Evolutionary conservation across 2,797 vertebrate species (phyloP).

Genomic region (Sciaenops ocellatus): DNA sequence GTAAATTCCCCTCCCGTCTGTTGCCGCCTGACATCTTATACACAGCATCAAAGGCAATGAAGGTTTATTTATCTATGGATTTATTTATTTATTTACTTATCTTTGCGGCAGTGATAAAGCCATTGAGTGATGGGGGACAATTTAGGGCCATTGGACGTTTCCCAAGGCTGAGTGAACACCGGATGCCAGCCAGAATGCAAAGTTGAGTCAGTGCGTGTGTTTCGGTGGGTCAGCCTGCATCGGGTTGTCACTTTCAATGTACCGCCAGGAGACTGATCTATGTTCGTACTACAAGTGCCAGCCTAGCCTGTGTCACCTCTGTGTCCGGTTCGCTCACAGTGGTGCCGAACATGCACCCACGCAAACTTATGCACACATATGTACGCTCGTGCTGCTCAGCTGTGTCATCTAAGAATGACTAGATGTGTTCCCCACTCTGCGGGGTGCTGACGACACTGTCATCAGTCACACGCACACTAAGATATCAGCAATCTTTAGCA

Average conservation of each 20-base stretch:
- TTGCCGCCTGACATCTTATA: constrained; percentile 21
- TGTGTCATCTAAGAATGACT: constrained; percentile 14
- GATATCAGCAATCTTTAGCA: neutral
- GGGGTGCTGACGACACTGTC: constrained; percentile 11
- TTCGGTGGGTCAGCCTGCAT: neutral
- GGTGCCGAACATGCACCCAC: neutral
- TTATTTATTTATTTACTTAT: constrained; percentile 41
- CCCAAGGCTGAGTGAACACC: constrained; percentile 34
- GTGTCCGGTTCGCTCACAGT: constrained; percentile 18
- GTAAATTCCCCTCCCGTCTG: constrained; percentile 39
- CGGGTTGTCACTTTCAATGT: constrained; percentile 7
- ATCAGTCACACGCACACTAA: constrained; percentile 7
- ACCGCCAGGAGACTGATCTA: constrained; percentile 16
- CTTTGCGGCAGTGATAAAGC: constrained; percentile 43
- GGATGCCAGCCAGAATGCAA: constrained; percentile 27
- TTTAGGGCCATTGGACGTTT: constrained; percentile 29
- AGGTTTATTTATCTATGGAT: constrained; percentile 19
- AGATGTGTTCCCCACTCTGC: neutral
- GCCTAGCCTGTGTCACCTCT: constrained; percentile 24
- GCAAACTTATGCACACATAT: neutral
- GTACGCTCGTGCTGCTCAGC: neutral
- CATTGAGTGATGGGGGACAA: constrained; percentile 53
- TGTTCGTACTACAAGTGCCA: constrained; percentile 11
- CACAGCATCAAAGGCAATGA: constrained; percentile 38
- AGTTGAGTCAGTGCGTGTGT: constrained; percentile 10